Percentiles rank a stretch among this genome's conserved stretches.
phyloP scores from a whole-genome alignment of 1,140 invertebrate genomes.

The Zaprionus davidi region DNA sequence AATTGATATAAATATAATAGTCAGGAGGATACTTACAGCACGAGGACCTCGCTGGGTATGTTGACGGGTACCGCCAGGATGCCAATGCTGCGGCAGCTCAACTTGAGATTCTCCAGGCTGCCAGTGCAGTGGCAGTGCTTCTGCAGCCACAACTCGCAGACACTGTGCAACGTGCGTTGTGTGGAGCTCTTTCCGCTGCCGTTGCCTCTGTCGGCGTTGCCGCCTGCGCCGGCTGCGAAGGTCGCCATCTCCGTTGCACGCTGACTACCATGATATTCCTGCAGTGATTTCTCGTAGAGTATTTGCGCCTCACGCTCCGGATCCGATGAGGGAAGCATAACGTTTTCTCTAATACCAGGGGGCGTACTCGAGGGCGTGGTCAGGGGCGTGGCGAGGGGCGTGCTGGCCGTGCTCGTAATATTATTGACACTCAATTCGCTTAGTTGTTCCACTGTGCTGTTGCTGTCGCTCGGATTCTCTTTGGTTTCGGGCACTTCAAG shows the following conservation, averaged over 20 bases:
- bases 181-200: constrained; percentile 13
- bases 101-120: constrained; percentile 63
- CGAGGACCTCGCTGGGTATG: constrained; percentile 66
- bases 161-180: constrained; percentile 56
- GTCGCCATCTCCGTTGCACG: constrained; percentile 9
- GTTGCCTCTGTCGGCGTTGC: constrained; percentile 2
- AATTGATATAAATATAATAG: not conserved
- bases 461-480: constrained; percentile 24
- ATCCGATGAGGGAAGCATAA: constrained; percentile 78
- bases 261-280: constrained; percentile 74
- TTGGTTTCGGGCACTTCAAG: constrained; percentile 41
- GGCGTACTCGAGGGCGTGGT: constrained; percentile 26
- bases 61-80: constrained; percentile 76
- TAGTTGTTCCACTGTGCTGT: constrained; percentile 28
- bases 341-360: constrained; percentile 73
- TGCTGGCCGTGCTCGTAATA: constrained; percentile 38
- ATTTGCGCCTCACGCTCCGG: constrained; percentile 78
- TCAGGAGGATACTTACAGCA: constrained; percentile 70
- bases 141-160: constrained; percentile 75
- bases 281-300: constrained; percentile 78
- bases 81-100: constrained; percentile 75
- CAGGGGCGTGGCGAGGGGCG: constrained; percentile 2
- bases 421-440: constrained; percentile 49
- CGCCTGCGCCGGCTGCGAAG: constrained; percentile 10
- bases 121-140: constrained; percentile 80